phyloP scores from a whole-genome alignment of 2,888 invertebrate species.

The Brenthis daphne region DNA sequence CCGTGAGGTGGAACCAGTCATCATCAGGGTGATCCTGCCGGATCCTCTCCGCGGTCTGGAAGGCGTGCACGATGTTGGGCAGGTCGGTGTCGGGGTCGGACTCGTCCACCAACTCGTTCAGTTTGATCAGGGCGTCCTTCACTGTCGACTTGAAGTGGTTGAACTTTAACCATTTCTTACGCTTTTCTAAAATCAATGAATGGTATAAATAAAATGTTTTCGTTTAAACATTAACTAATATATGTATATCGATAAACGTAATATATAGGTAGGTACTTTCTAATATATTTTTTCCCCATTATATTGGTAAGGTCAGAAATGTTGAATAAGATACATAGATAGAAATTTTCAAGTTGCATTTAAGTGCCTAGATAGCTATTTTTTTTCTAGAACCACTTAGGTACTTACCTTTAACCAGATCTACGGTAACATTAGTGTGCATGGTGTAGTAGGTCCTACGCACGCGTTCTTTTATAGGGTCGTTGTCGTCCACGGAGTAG shows the following conservation, averaged over 20 bases:
- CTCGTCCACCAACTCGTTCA: slow-evolving; percentile 96
- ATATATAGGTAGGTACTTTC: too few species aligned
- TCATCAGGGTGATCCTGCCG: slow-evolving; percentile 90
- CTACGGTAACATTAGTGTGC: slow-evolving; percentile 95
- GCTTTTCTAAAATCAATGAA: too few species aligned
- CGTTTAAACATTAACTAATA: too few species aligned
- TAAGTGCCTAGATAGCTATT: not conserved
- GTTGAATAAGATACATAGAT: not conserved
- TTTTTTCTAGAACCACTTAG: slow-evolving; percentile 16
- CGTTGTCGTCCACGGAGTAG: slow-evolving; percentile 86
- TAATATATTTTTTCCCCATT: too few species aligned
- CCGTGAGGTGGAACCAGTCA: slow-evolving; percentile 97
- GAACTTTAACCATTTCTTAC: slow-evolving; percentile 90
- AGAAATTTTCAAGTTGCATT: too few species aligned
- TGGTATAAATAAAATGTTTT: too few species aligned
- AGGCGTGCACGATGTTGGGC: slow-evolving; percentile 97
- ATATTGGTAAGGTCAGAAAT: too few species aligned
- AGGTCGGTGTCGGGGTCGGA: slow-evolving; percentile 96
- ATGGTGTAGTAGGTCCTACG: slow-evolving; percentile 91
- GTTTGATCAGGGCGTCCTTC: slow-evolving; percentile 91
- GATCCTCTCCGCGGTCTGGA: slow-evolving; percentile 97
- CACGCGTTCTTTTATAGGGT: slow-evolving; percentile 91
- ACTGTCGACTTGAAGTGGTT: slow-evolving; percentile 91
- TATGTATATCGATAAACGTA: too few species aligned
- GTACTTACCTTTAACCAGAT: slow-evolving; percentile 86